These are phyloP conservation scores for Trichonephila clavata DNA, from an alignment of 1,140 invertebrate species.

Conservation along the genomic window DNA sequence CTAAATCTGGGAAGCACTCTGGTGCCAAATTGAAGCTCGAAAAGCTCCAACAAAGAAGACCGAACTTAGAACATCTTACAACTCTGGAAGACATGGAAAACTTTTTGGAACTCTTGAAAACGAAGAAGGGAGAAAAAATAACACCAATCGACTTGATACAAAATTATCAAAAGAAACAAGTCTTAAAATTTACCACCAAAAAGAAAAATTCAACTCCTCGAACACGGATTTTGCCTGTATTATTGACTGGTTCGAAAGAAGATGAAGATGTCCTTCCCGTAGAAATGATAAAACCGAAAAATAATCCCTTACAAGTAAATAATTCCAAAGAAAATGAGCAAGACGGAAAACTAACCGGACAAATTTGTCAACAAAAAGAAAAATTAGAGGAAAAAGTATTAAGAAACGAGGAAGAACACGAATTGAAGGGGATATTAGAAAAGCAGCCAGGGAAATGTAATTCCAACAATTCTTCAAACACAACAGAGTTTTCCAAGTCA, in stretches of 20 bases:
- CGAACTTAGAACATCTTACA: not conserved
- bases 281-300: not conserved
- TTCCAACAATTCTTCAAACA: not conserved
- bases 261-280: not conserved
- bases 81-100: slow-evolving; percentile 62
- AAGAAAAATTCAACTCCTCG: not conserved
- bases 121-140: slow-evolving; percentile 12
- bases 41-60: not conserved
- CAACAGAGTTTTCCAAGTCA: too few species aligned
- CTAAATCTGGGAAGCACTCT: not conserved
- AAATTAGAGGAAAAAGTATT: not conserved
- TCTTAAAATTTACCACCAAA: slow-evolving; percentile 48
- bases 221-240: not conserved
- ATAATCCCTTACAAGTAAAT: not conserved
- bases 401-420: not conserved
- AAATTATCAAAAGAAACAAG: not conserved
- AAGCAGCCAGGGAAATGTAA: not conserved
- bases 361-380: not conserved
- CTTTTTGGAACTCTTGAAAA: slow-evolving; percentile 37
- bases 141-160: not conserved
- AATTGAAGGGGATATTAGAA: not conserved
- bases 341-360: not conserved
- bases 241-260: not conserved
- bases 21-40: not conserved
- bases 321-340: not conserved